Evolutionary conservation across 2,113 vertebrate species (phyloP).

Genomic region (Castor canadensis): DNA sequence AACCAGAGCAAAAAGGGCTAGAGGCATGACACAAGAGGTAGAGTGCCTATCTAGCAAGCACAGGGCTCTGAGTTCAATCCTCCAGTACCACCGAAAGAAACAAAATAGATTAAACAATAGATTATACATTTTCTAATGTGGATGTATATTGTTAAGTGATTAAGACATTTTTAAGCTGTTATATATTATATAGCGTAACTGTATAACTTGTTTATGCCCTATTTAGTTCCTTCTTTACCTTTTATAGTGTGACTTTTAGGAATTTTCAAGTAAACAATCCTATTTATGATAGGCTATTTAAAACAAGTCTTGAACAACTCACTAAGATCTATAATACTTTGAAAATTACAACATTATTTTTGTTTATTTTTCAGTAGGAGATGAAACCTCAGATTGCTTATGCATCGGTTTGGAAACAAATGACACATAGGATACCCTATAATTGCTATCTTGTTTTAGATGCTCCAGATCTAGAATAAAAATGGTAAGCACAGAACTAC

Average conservation of each 20-base stretch:
- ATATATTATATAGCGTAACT: not conserved
- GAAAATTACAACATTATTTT: not conserved
- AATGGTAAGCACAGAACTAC: not conserved
- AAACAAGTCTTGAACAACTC: not conserved
- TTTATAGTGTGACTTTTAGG: not conserved
- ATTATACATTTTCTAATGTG: not conserved
- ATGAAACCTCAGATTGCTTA: not conserved
- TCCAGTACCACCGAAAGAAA: too few species aligned
- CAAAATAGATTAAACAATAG: too few species aligned
- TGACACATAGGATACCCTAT: not conserved
- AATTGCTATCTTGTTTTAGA: slow-evolving; percentile 16
- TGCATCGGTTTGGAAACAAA: slow-evolving; percentile 15
- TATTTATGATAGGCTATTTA: not conserved
- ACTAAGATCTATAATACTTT: not conserved
- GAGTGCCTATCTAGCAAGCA: too few species aligned
- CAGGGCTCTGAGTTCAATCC: too few species aligned
- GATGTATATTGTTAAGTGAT: not conserved
- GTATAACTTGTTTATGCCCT: not conserved
- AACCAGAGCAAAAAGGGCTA: too few species aligned
- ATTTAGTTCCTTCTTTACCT: not conserved
- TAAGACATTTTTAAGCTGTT: slow-evolving; percentile 1
- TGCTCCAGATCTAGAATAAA: slow-evolving; percentile 10
- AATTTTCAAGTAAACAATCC: slow-evolving; percentile 2
- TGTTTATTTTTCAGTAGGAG: slow-evolving; percentile 54
- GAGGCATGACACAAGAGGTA: too few species aligned